Percentiles rank a stretch among this genome's conserved stretches.
Evolutionary conservation across 2,888 invertebrate species (phyloP).

Genomic region (Agrotis puta): DNA sequence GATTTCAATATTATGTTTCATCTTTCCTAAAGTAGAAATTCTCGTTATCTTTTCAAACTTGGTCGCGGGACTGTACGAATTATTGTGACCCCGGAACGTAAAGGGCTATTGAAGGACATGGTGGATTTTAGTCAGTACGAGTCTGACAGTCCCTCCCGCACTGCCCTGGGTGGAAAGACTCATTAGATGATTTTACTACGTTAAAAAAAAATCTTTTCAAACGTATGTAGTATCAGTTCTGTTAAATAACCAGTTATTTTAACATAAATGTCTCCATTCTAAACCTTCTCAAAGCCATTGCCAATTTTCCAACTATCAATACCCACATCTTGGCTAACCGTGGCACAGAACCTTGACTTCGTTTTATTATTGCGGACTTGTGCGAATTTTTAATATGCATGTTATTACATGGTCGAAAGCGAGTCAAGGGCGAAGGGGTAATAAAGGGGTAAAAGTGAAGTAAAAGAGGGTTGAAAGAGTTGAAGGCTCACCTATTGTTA

Average conservation of each 20-base stretch:
- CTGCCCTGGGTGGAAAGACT: no score
- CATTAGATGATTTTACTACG: no score
- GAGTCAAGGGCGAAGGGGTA: slow-evolving; percentile 40
- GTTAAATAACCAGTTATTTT: not conserved
- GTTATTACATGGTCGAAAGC: slow-evolving; percentile 42
- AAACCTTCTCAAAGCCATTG: slow-evolving; percentile 2
- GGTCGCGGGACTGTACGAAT: no score
- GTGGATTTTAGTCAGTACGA: no score
- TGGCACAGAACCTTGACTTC: slow-evolving; percentile 40
- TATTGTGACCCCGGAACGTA: no score
- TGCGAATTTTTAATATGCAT: slow-evolving; percentile 58
- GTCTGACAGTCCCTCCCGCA: no score
- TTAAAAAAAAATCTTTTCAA: no score
- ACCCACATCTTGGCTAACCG: slow-evolving; percentile 27
- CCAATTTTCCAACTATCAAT: slow-evolving; percentile 29
- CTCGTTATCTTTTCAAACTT: no score
- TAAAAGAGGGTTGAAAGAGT: slow-evolving; percentile 17
- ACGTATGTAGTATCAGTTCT: not conserved
- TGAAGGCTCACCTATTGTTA: slow-evolving; percentile 54
- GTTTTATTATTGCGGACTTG: slow-evolving; percentile 50
- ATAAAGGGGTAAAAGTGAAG: not conserved
- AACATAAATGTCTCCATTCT: not conserved
- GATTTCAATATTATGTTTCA: no score
- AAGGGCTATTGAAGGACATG: no score
- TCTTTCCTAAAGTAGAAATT: no score